These are phyloP conservation scores for Caenorhabditis macrosperma DNA, from an alignment of 2,888 invertebrate species.

Conservation along the genomic window DNA sequence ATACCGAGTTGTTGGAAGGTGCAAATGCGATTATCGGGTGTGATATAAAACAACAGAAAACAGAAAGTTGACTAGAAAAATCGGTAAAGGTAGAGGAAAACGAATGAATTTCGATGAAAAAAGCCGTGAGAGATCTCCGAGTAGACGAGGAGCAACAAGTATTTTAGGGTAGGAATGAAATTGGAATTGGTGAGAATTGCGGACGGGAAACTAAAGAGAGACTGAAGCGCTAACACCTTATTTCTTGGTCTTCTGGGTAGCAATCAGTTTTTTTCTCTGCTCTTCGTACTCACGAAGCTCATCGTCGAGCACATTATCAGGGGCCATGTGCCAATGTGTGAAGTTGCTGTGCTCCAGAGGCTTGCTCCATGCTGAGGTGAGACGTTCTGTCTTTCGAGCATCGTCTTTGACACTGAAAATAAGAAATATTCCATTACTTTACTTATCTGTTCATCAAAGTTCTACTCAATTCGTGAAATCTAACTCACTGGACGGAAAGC, in stretches of 20 bases:
- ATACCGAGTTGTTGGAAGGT: slow-evolving; percentile 31
- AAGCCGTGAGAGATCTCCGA: slow-evolving; percentile 10
- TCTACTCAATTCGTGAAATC: neutral
- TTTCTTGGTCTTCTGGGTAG: slow-evolving; percentile 42
- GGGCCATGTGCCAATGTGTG: slow-evolving; percentile 54
- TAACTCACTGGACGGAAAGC: slow-evolving; percentile 57
- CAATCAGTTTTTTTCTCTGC: slow-evolving; percentile 60
- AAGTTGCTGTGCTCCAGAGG: slow-evolving; percentile 59
- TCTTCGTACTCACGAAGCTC: slow-evolving; percentile 68
- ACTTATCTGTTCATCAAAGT: too few species aligned
- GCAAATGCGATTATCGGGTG: slow-evolving; percentile 32
- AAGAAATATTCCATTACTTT: too few species aligned
- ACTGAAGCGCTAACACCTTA: neutral
- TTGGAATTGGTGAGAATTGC: slow-evolving; percentile 1
- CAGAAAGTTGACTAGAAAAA: slow-evolving; percentile 34
- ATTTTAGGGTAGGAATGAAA: slow-evolving; percentile 7
- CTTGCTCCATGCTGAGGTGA: slow-evolving; percentile 59
- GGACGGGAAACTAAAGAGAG: slow-evolving; percentile 6
- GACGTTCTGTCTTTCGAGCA: slow-evolving; percentile 47
- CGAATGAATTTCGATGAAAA: slow-evolving; percentile 1
- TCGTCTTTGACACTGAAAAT: slow-evolving; percentile 57
- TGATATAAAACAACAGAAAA: slow-evolving; percentile 26
- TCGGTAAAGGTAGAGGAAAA: slow-evolving; percentile 4
- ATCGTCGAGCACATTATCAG: slow-evolving; percentile 52
- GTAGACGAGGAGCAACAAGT: slow-evolving; percentile 12